phyloP scores from a whole-genome alignment of 2,888 invertebrate species.

The Thereva unica region DNA sequence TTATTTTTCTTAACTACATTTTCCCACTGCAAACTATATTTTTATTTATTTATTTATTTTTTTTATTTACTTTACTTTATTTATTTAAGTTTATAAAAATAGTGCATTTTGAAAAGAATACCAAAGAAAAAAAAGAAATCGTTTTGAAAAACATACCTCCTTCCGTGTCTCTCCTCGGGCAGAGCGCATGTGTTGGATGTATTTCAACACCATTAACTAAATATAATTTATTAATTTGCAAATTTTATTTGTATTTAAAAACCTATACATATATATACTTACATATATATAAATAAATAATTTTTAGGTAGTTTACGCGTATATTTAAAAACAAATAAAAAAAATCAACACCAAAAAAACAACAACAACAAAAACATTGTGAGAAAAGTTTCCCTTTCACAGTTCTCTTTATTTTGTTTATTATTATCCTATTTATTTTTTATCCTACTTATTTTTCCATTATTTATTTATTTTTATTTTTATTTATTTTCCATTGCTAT shows the following conservation, averaged over 20 bases:
- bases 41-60: conserved; percentile 38
- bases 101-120: too few species aligned
- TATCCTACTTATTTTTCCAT: conserved; percentile 4
- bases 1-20: conserved; percentile 34
- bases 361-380: conserved; percentile 55
- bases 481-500: conserved; percentile 12
- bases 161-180: conserved; percentile 57
- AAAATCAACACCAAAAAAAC: neutral
- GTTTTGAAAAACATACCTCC: conserved; percentile 35
- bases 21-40: conserved; percentile 23
- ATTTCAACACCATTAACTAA: conserved; percentile 1
- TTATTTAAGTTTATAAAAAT: neutral
- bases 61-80: conserved; percentile 3
- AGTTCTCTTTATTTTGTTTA: conserved; percentile 62
- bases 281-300: neutral
- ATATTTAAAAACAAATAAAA: conserved; percentile 1
- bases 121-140: neutral
- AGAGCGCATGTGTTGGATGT: conserved; percentile 61
- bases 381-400: conserved; percentile 81
- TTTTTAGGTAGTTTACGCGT: neutral
- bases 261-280: neutral
- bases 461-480: conserved; percentile 16
- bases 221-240: conserved; percentile 1
- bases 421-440: conserved; percentile 20
- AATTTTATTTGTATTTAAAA: neutral